Evolutionary conservation across 2,797 vertebrate species (phyloP).

Genomic region (Dendrocincla fuliginosa): DNA sequence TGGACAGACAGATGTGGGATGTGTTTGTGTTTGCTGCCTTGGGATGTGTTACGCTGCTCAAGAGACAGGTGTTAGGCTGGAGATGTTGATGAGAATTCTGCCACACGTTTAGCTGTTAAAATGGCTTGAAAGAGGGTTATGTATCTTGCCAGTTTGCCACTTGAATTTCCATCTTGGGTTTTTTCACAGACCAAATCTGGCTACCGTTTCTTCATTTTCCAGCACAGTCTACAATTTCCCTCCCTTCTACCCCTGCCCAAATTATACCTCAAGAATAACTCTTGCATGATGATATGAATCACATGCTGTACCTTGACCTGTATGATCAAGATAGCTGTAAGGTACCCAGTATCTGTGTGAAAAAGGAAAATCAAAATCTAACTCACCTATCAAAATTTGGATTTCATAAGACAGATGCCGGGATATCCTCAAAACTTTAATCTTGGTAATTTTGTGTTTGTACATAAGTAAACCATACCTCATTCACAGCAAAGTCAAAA

Average conservation of each 20-base stretch:
- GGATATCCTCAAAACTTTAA: not conserved
- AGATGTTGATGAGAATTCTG: not conserved
- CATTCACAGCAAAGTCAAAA: not conserved
- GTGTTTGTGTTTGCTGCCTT: not conserved
- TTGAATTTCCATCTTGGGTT: not conserved
- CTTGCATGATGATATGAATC: not conserved
- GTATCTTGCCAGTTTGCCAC: not conserved
- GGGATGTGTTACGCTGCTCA: not conserved
- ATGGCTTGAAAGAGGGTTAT: not conserved
- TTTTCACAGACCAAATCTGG: not conserved
- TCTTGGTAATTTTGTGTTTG: not conserved
- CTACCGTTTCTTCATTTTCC: not conserved
- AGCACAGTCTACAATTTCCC: accelerated
- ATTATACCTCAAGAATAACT: not conserved
- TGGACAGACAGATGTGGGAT: accelerated
- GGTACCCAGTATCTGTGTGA: not conserved
- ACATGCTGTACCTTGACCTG: not conserved
- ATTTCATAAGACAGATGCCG: not conserved
- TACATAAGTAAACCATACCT: not conserved
- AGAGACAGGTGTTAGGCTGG: not conserved
- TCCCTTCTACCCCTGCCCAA: not conserved
- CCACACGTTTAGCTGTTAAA: not conserved
- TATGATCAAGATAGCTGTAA: not conserved
- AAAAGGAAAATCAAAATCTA: not conserved
- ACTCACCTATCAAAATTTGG: not conserved